These are phyloP conservation scores for Ceriagrion tenellum DNA, from an alignment of 2,888 invertebrate species.

Conservation along the genomic window DNA sequence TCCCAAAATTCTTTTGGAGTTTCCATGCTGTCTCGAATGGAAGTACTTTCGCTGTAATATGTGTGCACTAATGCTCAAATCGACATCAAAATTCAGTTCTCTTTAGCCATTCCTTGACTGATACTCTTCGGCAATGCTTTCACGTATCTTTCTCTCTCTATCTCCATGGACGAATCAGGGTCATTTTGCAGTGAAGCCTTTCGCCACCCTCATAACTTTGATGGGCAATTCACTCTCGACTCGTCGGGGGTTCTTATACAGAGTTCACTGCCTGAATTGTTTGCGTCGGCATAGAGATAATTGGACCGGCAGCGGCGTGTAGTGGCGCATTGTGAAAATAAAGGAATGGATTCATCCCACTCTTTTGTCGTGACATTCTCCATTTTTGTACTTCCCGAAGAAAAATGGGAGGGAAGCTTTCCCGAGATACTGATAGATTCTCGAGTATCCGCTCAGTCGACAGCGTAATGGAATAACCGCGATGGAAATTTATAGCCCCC, in stretches of 20 bases:
- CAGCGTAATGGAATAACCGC: constrained; percentile 55
- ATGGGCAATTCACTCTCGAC: not conserved
- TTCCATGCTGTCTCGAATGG: not conserved
- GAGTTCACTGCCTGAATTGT: not conserved
- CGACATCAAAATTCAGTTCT: not conserved
- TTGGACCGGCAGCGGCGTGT: not conserved
- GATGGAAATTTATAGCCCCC: constrained; percentile 50
- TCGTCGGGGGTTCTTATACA: not conserved
- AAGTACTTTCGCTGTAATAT: not conserved
- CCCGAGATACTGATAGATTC: constrained; percentile 23
- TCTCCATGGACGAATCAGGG: not conserved
- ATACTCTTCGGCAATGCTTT: not conserved
- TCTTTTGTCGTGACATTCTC: not conserved
- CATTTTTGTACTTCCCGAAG: not conserved
- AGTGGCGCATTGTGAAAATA: not conserved
- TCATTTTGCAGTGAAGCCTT: not conserved
- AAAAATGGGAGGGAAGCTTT: not conserved
- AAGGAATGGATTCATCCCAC: not conserved
- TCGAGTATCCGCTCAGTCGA: constrained; percentile 17
- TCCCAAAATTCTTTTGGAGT: not conserved
- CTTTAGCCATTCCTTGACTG: not conserved
- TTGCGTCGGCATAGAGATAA: not conserved
- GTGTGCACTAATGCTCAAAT: not conserved
- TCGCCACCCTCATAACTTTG: not conserved
- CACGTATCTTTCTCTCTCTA: not conserved